Conservation (phyloP, 2,113 vertebrate species). For the Meriones unguiculatus region DNA sequence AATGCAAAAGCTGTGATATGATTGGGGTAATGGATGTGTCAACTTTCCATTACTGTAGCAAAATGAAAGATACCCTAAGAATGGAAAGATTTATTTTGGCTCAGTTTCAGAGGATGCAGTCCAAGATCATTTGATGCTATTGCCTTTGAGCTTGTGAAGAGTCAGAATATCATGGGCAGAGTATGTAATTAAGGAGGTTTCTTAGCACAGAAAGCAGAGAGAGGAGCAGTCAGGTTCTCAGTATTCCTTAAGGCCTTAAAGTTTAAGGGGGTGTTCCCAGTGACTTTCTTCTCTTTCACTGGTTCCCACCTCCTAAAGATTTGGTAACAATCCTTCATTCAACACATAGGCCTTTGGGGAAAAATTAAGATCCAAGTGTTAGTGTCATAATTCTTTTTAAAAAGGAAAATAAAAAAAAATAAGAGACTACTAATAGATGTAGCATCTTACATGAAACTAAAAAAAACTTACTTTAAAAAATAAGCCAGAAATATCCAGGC, state of each 20-base stretch:
- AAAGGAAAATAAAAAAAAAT: neutral
- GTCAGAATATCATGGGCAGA: neutral
- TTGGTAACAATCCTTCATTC: neutral
- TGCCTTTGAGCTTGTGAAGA: neutral
- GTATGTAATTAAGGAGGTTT: neutral
- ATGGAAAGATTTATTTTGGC: neutral
- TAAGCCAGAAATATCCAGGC: neutral
- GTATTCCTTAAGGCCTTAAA: neutral
- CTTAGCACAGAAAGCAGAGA: neutral
- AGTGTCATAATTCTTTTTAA: neutral
- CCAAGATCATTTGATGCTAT: neutral
- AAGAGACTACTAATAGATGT: neutral
- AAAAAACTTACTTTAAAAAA: neutral
- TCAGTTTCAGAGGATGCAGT: neutral
- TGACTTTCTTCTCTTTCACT: neutral
- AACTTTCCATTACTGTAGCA: neutral
- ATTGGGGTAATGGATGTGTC: neutral
- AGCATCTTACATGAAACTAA: neutral
- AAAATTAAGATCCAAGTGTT: neutral
- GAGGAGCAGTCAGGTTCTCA: neutral
- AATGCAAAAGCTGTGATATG: neutral
- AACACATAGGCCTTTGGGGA: no score
- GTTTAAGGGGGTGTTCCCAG: neutral
- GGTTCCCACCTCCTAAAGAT: neutral
- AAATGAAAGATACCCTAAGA: neutral